phyloP scores from a whole-genome alignment of 2,797 vertebrate species.

The Sebastes flavidus region DNA sequence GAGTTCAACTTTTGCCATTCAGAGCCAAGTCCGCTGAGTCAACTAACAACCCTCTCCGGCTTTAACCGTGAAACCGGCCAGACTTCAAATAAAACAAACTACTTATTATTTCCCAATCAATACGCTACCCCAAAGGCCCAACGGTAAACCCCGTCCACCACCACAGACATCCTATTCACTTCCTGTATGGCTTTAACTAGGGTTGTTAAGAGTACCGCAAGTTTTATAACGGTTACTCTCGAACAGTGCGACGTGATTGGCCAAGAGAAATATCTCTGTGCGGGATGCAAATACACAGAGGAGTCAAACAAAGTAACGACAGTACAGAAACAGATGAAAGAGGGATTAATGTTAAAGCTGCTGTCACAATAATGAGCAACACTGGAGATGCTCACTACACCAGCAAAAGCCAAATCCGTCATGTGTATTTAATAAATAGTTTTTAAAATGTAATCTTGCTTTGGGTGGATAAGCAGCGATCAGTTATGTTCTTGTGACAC shows the following conservation, averaged over 20 bases:
- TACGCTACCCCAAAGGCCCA: slow-evolving; percentile 3
- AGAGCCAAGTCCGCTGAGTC: slow-evolving; percentile 37
- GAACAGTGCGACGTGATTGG: slow-evolving; percentile 15
- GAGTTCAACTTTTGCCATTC: slow-evolving; percentile 30
- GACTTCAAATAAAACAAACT: slow-evolving; percentile 49
- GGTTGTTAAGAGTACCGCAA: slow-evolving; percentile 33
- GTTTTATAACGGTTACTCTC: slow-evolving; percentile 32
- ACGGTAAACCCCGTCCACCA: slow-evolving; percentile 35
- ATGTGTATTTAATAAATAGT: slow-evolving; percentile 25
- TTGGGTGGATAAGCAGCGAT: slow-evolving; percentile 34
- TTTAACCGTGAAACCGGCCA: slow-evolving; percentile 43
- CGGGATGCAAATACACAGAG: slow-evolving; percentile 45
- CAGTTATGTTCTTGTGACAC: slow-evolving; percentile 33
- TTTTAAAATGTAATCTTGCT: slow-evolving; percentile 46
- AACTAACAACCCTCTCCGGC: slow-evolving; percentile 35
- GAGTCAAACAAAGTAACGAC: slow-evolving; percentile 30
- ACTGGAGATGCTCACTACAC: slow-evolving; percentile 22
- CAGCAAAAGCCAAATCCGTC: slow-evolving; percentile 9
- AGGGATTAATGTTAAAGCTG: slow-evolving; percentile 19
- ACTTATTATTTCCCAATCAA: slow-evolving; percentile 53
- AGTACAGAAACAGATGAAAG: slow-evolving; percentile 34
- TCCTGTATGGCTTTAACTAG: slow-evolving; percentile 58
- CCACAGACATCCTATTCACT: slow-evolving; percentile 67
- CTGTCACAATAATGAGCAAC: slow-evolving; percentile 20
- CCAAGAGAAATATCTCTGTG: slow-evolving; percentile 23